Evolutionary conservation across 2,888 invertebrate genomes (phyloP).

Genomic region (Adelphocoris suturalis): DNA sequence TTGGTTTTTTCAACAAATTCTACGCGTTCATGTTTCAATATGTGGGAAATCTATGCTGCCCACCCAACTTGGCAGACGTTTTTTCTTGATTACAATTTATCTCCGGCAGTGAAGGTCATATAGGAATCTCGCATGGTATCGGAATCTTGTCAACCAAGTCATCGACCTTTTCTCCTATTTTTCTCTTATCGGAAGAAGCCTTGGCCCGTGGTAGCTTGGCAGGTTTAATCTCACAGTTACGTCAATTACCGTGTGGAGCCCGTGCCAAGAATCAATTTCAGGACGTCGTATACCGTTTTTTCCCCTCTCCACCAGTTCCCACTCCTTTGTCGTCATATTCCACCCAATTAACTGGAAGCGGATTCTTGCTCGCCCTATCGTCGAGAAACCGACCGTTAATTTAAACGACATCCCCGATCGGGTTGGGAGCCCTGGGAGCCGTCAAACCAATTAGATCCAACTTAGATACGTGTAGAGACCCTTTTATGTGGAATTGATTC

Average conservation of each 20-base stretch:
- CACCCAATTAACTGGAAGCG: conserved; percentile 13
- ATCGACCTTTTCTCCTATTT: not conserved
- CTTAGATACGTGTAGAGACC: not conserved
- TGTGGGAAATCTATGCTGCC: no score
- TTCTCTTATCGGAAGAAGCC: not conserved
- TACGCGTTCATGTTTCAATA: no score
- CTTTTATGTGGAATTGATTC: not conserved
- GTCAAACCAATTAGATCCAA: conserved; percentile 8
- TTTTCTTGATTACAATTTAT: no score
- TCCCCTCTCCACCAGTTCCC: not conserved
- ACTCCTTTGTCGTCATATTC: not conserved
- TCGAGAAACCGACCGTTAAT: not conserved
- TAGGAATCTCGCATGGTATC: not conserved
- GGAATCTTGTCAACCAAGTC: not conserved
- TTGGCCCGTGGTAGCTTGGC: not conserved
- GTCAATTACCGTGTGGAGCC: conserved; percentile 21
- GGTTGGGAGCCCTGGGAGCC: not conserved
- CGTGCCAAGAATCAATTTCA: conserved; percentile 31
- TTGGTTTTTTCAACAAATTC: no score
- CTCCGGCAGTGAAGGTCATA: no score
- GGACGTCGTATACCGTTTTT: conserved; percentile 28
- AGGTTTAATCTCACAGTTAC: not conserved
- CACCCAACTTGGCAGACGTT: no score
- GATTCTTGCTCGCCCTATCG: not conserved
- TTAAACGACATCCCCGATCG: conserved; percentile 8